Base-by-base conservation (phyloP, 92 coral and sea anemone genomes). In the Heteractis magnifica region DNA sequence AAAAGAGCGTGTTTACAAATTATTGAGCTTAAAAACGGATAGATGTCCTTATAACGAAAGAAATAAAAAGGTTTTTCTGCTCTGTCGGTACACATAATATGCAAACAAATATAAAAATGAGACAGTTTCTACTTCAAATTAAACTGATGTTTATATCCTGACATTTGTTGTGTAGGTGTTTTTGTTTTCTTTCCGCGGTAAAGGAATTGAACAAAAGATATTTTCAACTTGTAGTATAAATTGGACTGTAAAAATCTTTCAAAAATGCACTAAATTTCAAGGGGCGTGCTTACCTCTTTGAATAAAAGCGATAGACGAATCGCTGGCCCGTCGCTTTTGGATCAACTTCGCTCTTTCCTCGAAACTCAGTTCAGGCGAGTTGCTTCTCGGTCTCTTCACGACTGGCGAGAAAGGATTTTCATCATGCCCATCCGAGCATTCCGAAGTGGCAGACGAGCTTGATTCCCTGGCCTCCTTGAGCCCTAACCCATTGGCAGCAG, bases 371-470 rank as follows among this genome's bases (percentile, higher is more conserved):
- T 90, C 91, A 53, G 99, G 98, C 56, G 99, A 89, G 41, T 87
- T 75, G 85, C 99, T 94, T 49, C 94, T 84, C 18, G 98, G 91
- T 58, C 97, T 88, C 68, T 97, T 97, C 5, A 76, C 88, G 8
- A 83, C 89, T 48, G 92, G 95, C 7, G 89, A 86, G 77, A 94
- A 94, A 12, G 92, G 94, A 68, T 84, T 91, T 56, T 92, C 98
- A 77, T 94, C 98, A 6, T 53, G 88, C 0, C 88, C 83, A 52
- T 94, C 98, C 12, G 98, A 94, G 48, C 95, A 87, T 70, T 94
- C 98, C 13, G 98, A 94, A 5, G 98, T 82, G 3, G 97, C 82
- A 16, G 98, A 94, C 0, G 98, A 91, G 48, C 89, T 91, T 4
- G 98, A 91, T 5, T 87, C 92, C 12, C 87, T 84, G 58, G 82